Conservation (phyloP, 2,888 invertebrate species). For the Agapetus fuscipes region DNA sequence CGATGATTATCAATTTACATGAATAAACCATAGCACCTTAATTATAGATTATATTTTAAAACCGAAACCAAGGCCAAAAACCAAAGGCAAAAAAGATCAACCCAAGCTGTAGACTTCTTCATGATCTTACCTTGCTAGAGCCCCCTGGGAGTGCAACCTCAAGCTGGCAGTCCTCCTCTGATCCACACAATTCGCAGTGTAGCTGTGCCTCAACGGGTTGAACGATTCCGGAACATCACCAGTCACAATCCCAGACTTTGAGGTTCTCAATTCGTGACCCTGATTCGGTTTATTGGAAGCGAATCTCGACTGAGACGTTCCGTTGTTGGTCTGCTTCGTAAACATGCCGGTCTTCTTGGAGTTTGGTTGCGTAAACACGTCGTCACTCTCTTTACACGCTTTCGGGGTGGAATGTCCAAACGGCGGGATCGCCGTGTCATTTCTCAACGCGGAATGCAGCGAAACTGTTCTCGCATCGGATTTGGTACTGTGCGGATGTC, state of each 20-base stretch:
- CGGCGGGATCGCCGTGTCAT: not conserved
- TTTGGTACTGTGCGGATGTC: slow-evolving; percentile 23
- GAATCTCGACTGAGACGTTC: not conserved
- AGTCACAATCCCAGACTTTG: slow-evolving; percentile 16
- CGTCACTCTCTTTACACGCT: no score
- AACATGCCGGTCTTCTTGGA: slow-evolving; percentile 3
- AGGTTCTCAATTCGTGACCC: slow-evolving; percentile 14
- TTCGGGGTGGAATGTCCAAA: slow-evolving; percentile 32
- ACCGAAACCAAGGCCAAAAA: no score
- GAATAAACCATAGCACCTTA: no score
- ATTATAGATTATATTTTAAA: no score
- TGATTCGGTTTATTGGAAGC: slow-evolving; percentile 11
- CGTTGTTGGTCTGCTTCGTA: slow-evolving; percentile 1
- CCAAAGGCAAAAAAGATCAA: no score
- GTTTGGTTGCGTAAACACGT: no score
- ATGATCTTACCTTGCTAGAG: no score
- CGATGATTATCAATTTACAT: no score
- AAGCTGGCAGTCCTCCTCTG: no score
- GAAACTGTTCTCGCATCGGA: slow-evolving; percentile 21
- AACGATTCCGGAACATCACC: slow-evolving; percentile 17
- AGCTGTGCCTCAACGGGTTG: slow-evolving; percentile 32
- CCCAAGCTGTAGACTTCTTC: no score
- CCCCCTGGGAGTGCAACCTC: no score
- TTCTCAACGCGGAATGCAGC: not conserved
- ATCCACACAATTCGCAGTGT: slow-evolving; percentile 30